Evolutionary conservation across 2,797 vertebrate genomes (phyloP), one percentile per base, ranked within the genome.

Genomic region (Apogon hyalosoma): DNA sequence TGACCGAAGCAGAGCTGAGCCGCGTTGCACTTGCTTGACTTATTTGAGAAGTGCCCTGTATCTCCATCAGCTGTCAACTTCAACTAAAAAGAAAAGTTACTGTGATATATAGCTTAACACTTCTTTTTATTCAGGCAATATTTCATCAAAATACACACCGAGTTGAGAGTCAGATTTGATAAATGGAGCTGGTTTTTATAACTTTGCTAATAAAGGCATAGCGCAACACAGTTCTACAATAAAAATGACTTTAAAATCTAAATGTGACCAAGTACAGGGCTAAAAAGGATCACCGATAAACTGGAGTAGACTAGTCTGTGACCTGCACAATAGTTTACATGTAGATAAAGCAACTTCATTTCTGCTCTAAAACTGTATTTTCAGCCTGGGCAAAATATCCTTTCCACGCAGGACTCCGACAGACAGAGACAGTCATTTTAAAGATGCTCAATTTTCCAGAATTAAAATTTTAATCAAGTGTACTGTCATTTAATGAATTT

Each of bases 241-340:
- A 56, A 21, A 16, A 61, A 42, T 18, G 21, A 24, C 21, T 10
- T 63, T 69, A 21, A 60, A 53, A 59, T 69, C 59, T 28, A 38
- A 13, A 36, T 3, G 13, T 54, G 49, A 38, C 31, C 2, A 11
- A 4, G n/a, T 15, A 24, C 4, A 24, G 4, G 21, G 21, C n/a
- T 28, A 3, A 28, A 28, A 28, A 28, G 24, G 15, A 51, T 51
- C n/a, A n/a, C n/a, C n/a, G n/a, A n/a, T n/a, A 7, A 40, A 1
- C 9, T 10, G 8, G 54, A 0, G 1, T 9, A 43, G 18, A 50
- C 7, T 7, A 11, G n/a, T 51, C 31, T 51, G 7, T 15, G 14
- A 36, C 21, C 13, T 15, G 14, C 24, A 28, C 24, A 28, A 3
- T 28, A 3, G 24, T 28, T 28, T 28, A 28, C 24, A 28, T 28